These are phyloP conservation scores for Psilopsiagon aymara DNA, from an alignment of 2,113 vertebrate species.

Conservation along the genomic window DNA sequence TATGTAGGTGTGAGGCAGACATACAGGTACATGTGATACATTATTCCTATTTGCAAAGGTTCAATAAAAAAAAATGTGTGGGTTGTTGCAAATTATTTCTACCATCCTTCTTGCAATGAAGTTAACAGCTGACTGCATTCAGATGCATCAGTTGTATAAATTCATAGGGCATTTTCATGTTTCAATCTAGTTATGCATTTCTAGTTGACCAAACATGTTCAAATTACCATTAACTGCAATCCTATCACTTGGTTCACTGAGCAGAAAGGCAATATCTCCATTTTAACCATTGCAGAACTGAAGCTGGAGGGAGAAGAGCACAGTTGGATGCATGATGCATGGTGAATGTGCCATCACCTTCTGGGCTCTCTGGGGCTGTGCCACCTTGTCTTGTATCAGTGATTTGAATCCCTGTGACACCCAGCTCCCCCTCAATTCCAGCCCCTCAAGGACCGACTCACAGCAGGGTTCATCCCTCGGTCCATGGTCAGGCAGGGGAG, in stretches of 20 bases:
- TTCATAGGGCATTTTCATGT: constrained; percentile 79
- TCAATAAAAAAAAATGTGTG: constrained; percentile 70
- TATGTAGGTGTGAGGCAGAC: constrained; percentile 53
- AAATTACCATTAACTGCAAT: constrained; percentile 80
- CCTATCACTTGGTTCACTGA: constrained; percentile 79
- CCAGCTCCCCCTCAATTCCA: background rate
- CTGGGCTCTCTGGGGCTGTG: rapidly evolving
- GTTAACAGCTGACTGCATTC: constrained; percentile 79
- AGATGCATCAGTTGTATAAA: constrained; percentile 79
- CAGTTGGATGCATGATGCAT: rapidly evolving
- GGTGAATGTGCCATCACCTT: rapidly evolving
- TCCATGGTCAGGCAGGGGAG: background rate
- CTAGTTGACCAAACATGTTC: constrained; percentile 81
- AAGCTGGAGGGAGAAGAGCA: background rate
- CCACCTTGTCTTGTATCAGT: rapidly evolving
- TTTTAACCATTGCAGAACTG: constrained; percentile 63
- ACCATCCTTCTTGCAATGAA: constrained; percentile 63
- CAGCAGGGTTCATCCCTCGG: background rate
- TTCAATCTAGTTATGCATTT: constrained; percentile 81
- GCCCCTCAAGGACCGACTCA: rapidly evolving
- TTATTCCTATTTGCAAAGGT: constrained; percentile 66
- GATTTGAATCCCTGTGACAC: background rate
- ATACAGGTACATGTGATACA: background rate
- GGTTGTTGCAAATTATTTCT: constrained; percentile 75
- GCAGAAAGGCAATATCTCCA: constrained; percentile 72